phyloP scores from a whole-genome alignment of 2,888 invertebrate species.

The Yponomeuta malinellus region DNA sequence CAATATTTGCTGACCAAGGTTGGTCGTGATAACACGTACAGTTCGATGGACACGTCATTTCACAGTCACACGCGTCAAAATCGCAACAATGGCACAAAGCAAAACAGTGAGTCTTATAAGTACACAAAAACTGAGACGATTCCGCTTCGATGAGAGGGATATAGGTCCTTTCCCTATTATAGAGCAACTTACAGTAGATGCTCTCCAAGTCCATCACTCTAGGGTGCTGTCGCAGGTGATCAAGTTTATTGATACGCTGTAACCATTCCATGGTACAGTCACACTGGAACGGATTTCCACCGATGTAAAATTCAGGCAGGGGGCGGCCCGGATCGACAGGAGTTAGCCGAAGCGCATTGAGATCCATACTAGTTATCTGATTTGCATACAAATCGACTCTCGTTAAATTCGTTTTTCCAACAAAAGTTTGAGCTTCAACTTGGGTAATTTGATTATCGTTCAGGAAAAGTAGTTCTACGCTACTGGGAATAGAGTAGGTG shows the following conservation, averaged over 20 bases:
- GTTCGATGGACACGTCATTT: conserved; percentile 95
- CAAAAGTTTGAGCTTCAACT: conserved; percentile 92
- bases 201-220: conserved; percentile 92
- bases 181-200: conserved; percentile 90
- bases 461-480: conserved; percentile 89
- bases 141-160: conserved; percentile 91
- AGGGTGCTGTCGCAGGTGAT: conserved; percentile 90
- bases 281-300: conserved; percentile 95
- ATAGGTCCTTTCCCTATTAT: conserved; percentile 88
- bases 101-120: conserved; percentile 95
- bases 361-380: conserved; percentile 91
- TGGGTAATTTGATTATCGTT: conserved; percentile 91
- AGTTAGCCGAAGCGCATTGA: conserved; percentile 89
- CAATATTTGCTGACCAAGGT: conserved; percentile 94
- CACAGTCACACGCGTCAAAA: conserved; percentile 97
- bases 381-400: conserved; percentile 95
- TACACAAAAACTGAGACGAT: conserved; percentile 92
- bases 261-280: conserved; percentile 98
- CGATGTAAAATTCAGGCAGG: conserved; percentile 93
- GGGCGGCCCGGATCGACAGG: conserved; percentile 85
- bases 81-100: conserved; percentile 97
- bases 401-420: conserved; percentile 91
- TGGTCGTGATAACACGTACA: conserved; percentile 97
- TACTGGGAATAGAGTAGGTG: conserved; percentile 86
- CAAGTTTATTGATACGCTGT: conserved; percentile 90